Evolutionary conservation across 2,113 vertebrate genomes (phyloP), one percentile per base, ranked within the genome.

Genomic region (Thamnaconus septentrionalis): DNA sequence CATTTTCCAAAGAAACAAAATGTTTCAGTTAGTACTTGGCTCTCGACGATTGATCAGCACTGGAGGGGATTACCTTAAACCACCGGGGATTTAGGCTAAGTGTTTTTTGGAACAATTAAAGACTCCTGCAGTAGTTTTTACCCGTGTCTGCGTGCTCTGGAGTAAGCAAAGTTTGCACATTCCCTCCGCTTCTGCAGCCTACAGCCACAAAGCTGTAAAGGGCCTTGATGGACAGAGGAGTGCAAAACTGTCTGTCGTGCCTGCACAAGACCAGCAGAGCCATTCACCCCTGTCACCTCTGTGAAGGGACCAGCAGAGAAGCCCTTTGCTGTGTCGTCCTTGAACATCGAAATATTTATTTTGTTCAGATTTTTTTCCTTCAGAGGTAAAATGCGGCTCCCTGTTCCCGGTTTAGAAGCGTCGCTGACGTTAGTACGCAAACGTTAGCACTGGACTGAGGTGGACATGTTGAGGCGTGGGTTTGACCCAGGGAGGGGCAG

Each of bases 391-490:
- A 9, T 47, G 47, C 4, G 47, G 47, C 7, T 48, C 8, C 7
- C 18, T 31, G 18, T 31, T 31, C 18, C 18, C 18, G 9, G 8
- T 49, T 31, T 49, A 45, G 4, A 53, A 56, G 69, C 45, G 50
- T 60, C 11, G 3, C 48, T 31, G 18, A 31, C 31, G 6, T 0
- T 11, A 50, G 7, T 66, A 18, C 44, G 40, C 41, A 71, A 56
- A n/a, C 60, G 52, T 49, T 8, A 61, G 61, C 64, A 40, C 53
- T 74, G 63, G 77, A 73, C 75, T 7, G 39, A 59, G 61, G 47
- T 59, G 79, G 76, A 86, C 89, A 46, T 86, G 87, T 88, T 45
- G 40, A 61, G 80, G 80, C 86, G 50, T 41, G 70, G 79, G 11
- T 11, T 53, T 47, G 67, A 71, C 8, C 8, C 55, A 55, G 67